Evolutionary conservation across 1,140 invertebrate species (phyloP), one percentile per base, ranked within the genome.

Genomic region (Neelides sp.): DNA sequence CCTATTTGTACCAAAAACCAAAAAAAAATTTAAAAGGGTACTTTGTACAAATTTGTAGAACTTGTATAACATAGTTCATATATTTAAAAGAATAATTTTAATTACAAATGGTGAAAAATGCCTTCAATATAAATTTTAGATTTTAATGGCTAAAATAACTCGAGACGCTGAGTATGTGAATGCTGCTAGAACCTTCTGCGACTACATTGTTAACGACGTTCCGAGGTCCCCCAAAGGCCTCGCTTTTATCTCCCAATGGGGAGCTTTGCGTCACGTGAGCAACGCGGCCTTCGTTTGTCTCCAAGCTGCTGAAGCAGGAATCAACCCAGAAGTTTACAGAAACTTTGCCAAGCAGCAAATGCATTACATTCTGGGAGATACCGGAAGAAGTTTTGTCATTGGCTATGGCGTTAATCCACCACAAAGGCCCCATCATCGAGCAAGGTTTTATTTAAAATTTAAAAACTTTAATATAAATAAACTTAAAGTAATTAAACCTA

Each of bases 401-500:
- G 71, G 71, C 1, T 72, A 65, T 45, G 71, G 71, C 4, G 58
- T 44, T 17, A 69, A 71, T 52, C 65, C 63, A n/a, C 68, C 70
- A 0, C 49, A 42, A 23, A 36, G 41, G 34, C 47, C 52, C 2
- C 52, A 54, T 40, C 52, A 54, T 32, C 42, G 48, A 20, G 12
- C 34, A 20, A 53, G 50, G 43, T 46, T 19, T 20, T 20, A 4
- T 8, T 4, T 22, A 23, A 23, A 43, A 43, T 43, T 43, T 41
- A n/a, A 19, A 20, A 35, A 4, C 27, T 19, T 2, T n/a, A n/a
- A n/a, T n/a, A n/a, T n/a, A n/a, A n/a, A n/a, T n/a, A n/a, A n/a
- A n/a, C n/a, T n/a, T n/a, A n/a, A n/a, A n/a, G n/a, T n/a, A n/a
- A 26, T 37, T 39, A 15, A 3, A 4, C 24, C 23, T 10, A 8